Conservation (phyloP, 37 sponge, comb jelly and placozoan genomes). For the Beroe ovata region DNA sequence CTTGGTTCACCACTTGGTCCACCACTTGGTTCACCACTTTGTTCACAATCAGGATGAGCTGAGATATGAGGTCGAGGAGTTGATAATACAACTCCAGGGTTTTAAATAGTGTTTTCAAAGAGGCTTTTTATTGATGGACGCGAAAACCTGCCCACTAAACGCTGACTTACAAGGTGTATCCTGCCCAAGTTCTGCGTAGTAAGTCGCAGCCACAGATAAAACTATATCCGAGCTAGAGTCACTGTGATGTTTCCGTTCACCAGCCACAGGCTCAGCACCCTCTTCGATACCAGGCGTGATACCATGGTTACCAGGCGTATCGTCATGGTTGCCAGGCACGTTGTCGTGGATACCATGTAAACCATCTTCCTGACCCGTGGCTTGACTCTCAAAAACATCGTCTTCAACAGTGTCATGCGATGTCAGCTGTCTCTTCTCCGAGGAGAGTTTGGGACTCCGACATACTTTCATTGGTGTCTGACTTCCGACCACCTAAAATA, state of each 20-base stretch:
- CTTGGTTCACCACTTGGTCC: too few relatives aligned
- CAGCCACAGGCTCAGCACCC: neutral
- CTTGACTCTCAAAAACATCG: conserved; percentile 4
- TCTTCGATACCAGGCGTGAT: neutral
- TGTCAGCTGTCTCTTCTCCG: conserved; percentile 7
- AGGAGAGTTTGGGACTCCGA: conserved; percentile 9
- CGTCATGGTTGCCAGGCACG: neutral
- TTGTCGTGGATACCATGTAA: too few relatives aligned
- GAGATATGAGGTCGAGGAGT: too few relatives aligned
- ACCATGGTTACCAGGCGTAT: conserved; percentile 25
- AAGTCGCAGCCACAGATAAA: neutral
- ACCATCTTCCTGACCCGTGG: neutral
- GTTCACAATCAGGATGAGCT: too few relatives aligned
- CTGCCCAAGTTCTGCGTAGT: neutral
- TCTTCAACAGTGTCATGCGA: conserved; percentile 7
- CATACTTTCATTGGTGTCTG: neutral
- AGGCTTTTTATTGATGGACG: too few relatives aligned
- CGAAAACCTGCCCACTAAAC: too few relatives aligned
- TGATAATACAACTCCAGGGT: too few relatives aligned
- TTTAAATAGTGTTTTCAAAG: too few relatives aligned
- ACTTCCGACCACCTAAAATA: neutral
- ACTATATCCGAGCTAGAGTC: neutral
- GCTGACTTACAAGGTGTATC: too few relatives aligned
- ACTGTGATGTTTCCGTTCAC: neutral
- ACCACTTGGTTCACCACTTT: too few relatives aligned